Evolutionary conservation across 2,113 vertebrate species (phyloP).

Genomic region (Ondatra zibethicus): DNA sequence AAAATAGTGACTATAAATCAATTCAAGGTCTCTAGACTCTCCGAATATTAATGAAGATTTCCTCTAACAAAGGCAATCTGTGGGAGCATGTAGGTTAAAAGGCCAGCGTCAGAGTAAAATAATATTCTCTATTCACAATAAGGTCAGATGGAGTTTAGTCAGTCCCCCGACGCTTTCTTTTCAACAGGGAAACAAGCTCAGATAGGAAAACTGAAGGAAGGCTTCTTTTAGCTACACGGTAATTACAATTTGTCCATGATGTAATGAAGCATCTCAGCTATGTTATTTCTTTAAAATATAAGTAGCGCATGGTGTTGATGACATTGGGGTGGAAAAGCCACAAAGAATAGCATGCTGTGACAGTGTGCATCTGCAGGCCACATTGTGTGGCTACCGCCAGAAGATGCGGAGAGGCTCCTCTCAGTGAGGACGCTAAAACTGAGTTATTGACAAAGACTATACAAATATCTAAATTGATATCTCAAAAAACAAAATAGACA

Average conservation of each 20-base stretch:
- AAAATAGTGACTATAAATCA: conserved; percentile 63
- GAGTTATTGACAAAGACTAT: conserved; percentile 25
- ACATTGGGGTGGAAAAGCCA: conserved; percentile 13
- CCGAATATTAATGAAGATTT: conserved; percentile 65
- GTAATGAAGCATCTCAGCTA: background rate
- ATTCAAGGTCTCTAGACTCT: background rate
- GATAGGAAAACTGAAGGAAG: conserved; percentile 39
- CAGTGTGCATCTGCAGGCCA: background rate
- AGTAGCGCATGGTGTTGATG: background rate
- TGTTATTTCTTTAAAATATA: conserved; percentile 29
- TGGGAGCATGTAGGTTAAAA: conserved; percentile 66
- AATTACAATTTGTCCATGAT: conserved; percentile 53
- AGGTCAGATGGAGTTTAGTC: conserved; percentile 66
- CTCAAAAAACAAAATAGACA: background rate
- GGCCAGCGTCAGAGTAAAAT: conserved; percentile 57
- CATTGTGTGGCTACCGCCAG: background rate
- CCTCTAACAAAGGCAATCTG: conserved; percentile 59
- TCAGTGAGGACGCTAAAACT: conserved; percentile 9
- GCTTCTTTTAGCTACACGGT: conserved; percentile 33
- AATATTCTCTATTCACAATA: conserved; percentile 66
- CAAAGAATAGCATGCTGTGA: background rate
- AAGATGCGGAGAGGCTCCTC: conserved; percentile 9
- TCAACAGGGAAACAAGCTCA: conserved; percentile 55
- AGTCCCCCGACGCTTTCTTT: conserved; percentile 41
- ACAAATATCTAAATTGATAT: conserved; percentile 5